These are phyloP conservation scores for Neodontobutis hainanensis DNA, from an alignment of 2,113 vertebrate species.

Conservation along the genomic window DNA sequence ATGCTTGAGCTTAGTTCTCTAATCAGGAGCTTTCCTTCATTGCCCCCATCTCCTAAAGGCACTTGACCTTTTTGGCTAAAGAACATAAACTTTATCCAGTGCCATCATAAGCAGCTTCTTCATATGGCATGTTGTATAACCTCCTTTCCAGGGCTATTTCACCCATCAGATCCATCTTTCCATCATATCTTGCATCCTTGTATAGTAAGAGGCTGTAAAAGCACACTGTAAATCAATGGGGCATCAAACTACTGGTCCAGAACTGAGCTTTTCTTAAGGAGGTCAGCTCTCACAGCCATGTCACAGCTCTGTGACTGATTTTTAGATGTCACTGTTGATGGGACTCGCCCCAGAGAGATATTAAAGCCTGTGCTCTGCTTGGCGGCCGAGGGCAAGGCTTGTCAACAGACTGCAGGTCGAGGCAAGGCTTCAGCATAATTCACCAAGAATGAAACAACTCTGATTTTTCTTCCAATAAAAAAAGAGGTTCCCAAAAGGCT, in stretches of 20 bases:
- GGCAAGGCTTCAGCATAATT: conserved; percentile 46
- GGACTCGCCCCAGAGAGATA: conserved; percentile 23
- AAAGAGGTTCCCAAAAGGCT: conserved; percentile 20
- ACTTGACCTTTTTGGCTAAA: not conserved
- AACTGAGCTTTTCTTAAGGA: not conserved
- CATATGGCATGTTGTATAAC: not conserved
- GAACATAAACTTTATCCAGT: not conserved
- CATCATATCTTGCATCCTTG: not conserved
- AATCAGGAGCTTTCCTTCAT: not conserved
- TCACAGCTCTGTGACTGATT: no score
- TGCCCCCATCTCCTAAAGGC: not conserved
- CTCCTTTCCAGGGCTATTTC: not conserved
- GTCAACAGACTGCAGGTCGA: conserved; percentile 54
- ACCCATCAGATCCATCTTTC: not conserved
- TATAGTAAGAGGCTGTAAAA: not conserved
- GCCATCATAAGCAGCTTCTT: not conserved
- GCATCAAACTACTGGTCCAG: not conserved
- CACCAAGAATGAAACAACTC: conserved; percentile 26
- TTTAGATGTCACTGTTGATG: not conserved
- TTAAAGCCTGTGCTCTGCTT: conserved; percentile 11
- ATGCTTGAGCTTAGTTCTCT: not conserved
- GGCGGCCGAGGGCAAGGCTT: conserved; percentile 46
- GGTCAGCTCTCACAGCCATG: no score
- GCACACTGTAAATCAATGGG: not conserved
- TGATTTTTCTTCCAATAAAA: conserved; percentile 17